These are phyloP conservation scores for Rhopilema esculentum DNA, from an alignment of 30 jellyfish, hydroid and myxozoan species.

Conservation along the genomic window DNA sequence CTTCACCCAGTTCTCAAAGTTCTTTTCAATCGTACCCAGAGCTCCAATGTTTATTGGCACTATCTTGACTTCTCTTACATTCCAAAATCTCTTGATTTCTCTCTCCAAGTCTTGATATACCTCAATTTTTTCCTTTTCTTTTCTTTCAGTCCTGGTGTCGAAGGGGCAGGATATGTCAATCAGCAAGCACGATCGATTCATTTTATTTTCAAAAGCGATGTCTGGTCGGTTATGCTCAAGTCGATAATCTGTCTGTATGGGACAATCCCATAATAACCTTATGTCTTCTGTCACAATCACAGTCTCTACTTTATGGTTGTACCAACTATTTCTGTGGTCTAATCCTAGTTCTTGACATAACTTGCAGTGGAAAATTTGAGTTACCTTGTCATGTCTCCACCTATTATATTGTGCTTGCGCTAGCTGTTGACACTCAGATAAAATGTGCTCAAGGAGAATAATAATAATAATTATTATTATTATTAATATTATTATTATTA, in stretches of 20 bases:
- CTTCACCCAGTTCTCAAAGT: too few relatives aligned
- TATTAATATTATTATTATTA: too few relatives aligned
- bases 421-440: constrained; percentile 37
- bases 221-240: constrained; percentile 35
- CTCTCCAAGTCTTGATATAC: constrained; percentile 21
- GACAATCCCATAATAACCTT: constrained; percentile 13
- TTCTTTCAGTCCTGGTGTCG: neutral
- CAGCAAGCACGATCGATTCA: constrained; percentile 28
- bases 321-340: constrained; percentile 26
- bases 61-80: constrained; percentile 14
- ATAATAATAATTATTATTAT: too few relatives aligned
- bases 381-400: constrained; percentile 34
- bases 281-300: constrained; percentile 25
- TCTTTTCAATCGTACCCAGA: too few relatives aligned
- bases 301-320: constrained; percentile 23
- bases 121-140: constrained; percentile 7
- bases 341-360: constrained; percentile 27
- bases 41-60: too few relatives aligned
- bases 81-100: constrained; percentile 32
- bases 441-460: constrained; percentile 24
- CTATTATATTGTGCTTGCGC: constrained; percentile 1
- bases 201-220: constrained; percentile 16
- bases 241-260: constrained; percentile 19
- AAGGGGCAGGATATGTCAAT: neutral
- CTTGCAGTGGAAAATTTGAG: constrained; percentile 40